Evolutionary conservation across 2,797 vertebrate genomes (phyloP).

Genomic region (Galago senegalensis): DNA sequence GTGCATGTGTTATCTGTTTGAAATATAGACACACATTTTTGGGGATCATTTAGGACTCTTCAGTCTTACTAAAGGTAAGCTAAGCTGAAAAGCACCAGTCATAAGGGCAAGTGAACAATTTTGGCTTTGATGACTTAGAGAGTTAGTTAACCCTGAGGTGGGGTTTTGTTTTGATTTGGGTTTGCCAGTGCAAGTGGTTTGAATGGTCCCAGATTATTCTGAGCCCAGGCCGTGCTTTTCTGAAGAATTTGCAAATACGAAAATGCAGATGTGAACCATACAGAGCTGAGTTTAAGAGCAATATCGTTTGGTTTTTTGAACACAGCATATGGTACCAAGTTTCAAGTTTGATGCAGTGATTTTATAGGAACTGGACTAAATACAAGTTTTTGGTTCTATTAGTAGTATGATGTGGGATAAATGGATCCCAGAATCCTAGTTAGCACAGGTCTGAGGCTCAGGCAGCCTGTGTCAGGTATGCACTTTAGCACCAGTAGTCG

Average conservation of each 20-base stretch:
- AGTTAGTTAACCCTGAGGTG: not conserved
- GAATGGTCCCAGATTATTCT: not conserved
- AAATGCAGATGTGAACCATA: not conserved
- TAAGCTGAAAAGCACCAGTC: not conserved
- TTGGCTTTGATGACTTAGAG: not conserved
- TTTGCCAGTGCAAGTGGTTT: not conserved
- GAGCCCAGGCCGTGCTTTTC: not conserved
- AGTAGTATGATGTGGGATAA: not conserved
- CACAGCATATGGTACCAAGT: not conserved
- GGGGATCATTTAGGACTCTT: conserved; percentile 1
- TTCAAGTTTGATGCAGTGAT: not conserved
- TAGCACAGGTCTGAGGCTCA: not conserved
- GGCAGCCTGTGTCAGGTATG: not conserved
- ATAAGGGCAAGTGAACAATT: not conserved
- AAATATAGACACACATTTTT: conserved; percentile 20
- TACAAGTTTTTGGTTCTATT: not conserved
- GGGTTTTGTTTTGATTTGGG: not conserved
- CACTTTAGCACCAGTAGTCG: not conserved
- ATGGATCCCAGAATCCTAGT: not conserved
- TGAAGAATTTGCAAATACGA: not conserved
- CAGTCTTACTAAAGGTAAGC: not conserved
- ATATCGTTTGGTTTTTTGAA: not conserved
- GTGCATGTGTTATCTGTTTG: not conserved
- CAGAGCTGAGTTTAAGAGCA: not conserved
- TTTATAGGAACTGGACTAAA: not conserved